Evolutionary conservation across 2,888 invertebrate species (phyloP).

Genomic region (Drosophila mercatorum): DNA sequence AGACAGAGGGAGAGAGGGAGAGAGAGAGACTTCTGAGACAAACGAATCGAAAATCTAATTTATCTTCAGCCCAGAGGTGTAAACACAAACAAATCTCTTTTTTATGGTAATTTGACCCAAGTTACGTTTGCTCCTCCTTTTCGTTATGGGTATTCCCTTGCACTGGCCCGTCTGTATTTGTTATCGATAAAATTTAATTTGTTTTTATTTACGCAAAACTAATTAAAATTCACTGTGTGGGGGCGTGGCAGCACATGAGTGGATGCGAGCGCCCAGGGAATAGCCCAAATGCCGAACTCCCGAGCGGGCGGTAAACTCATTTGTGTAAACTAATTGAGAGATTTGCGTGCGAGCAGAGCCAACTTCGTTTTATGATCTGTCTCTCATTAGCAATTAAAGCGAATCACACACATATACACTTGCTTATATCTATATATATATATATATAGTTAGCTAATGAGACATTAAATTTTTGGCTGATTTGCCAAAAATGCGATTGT

Average conservation of each 20-base stretch:
- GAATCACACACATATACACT: slow-evolving; percentile 8
- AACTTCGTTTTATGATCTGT: slow-evolving; percentile 68
- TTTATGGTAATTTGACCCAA: slow-evolving; percentile 79
- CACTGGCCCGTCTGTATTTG: slow-evolving; percentile 31
- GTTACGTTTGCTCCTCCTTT: slow-evolving; percentile 52
- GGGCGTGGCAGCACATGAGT: slow-evolving; percentile 11
- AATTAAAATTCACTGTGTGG: slow-evolving; percentile 36
- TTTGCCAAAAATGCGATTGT: slow-evolving; percentile 40
- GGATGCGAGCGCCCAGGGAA: slow-evolving; percentile 34
- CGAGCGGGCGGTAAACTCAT: slow-evolving; percentile 75
- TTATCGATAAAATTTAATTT: slow-evolving; percentile 74
- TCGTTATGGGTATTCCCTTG: slow-evolving; percentile 21
- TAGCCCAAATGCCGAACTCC: slow-evolving; percentile 46
- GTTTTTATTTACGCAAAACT: slow-evolving; percentile 35
- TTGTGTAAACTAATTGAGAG: slow-evolving; percentile 76
- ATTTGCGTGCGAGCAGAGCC: slow-evolving; percentile 54
- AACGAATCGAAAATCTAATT: slow-evolving; percentile 59
- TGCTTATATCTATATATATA: too few relatives aligned
- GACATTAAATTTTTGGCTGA: slow-evolving; percentile 54
- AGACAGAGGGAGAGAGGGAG: not conserved
- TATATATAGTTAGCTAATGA: slow-evolving; percentile 14
- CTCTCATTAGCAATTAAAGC: slow-evolving; percentile 74
- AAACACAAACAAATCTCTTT: slow-evolving; percentile 79
- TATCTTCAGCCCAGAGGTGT: slow-evolving; percentile 66
- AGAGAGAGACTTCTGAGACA: slow-evolving; percentile 29